Percentiles rank a stretch among this genome's conserved stretches.
phyloP scores from a whole-genome alignment of 2,888 invertebrate genomes.

The Nemotelus nigrinus region DNA sequence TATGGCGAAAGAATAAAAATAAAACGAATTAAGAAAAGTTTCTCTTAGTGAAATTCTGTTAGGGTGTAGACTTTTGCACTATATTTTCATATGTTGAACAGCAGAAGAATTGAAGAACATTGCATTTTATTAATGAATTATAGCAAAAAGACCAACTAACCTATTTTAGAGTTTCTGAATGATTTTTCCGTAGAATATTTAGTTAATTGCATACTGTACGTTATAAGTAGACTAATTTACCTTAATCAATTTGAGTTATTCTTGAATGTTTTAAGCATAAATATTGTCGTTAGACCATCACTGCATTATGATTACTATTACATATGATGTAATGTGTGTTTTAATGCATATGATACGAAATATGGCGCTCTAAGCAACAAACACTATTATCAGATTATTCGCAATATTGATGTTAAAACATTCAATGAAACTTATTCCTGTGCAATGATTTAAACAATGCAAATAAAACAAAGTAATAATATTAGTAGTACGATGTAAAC shows the following conservation, averaged over 20 bases:
- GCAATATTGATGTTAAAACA: not conserved
- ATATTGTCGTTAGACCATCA: slow-evolving; percentile 29
- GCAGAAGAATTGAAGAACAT: not conserved
- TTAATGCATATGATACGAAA: not conserved
- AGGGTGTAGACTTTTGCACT: slow-evolving; percentile 3
- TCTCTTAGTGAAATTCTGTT: not conserved
- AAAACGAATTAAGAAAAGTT: not conserved
- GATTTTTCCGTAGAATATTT: slow-evolving; percentile 10
- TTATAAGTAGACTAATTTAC: slow-evolving; percentile 20
- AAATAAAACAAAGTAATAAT: slow-evolving; percentile 15
- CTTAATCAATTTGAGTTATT: slow-evolving; percentile 14
- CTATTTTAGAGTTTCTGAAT: slow-evolving; percentile 1
- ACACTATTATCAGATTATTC: not conserved
- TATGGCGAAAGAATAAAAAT: not conserved
- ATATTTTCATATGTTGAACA: not conserved
- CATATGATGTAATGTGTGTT: not conserved
- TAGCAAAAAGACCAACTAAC: slow-evolving; percentile 30
- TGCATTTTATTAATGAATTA: slow-evolving; percentile 25
- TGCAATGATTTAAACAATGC: slow-evolving; percentile 41
- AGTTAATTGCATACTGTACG: slow-evolving; percentile 8
- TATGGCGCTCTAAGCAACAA: not conserved
- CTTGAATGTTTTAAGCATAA: slow-evolving; percentile 25
- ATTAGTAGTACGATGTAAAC: slow-evolving; percentile 21
- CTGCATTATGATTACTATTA: slow-evolving; percentile 12
- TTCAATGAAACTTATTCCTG: slow-evolving; percentile 17